phyloP scores from a whole-genome alignment of 1,140 invertebrate species.

The Artemia franciscana region DNA sequence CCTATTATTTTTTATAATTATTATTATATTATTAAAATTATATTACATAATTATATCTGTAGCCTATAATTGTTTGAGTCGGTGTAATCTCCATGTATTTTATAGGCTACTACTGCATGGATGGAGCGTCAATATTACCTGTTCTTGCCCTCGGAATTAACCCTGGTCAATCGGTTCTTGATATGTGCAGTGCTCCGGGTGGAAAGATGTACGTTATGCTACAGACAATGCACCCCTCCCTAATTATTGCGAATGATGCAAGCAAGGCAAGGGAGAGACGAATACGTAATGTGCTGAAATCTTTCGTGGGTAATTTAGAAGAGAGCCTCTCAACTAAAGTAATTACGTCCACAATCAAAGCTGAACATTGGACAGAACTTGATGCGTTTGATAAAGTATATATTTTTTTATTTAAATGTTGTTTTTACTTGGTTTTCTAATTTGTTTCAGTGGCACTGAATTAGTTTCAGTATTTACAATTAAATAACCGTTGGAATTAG shows the following conservation, averaged over 20 bases:
- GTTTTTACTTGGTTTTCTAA: too few species aligned
- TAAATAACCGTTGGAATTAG: too few species aligned
- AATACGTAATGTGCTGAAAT: conserved; percentile 30
- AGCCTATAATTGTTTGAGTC: too few species aligned
- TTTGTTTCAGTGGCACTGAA: too few species aligned
- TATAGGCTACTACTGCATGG: conserved; percentile 41
- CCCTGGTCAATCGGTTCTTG: conserved; percentile 51
- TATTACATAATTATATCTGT: too few species aligned
- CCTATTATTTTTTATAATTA: too few species aligned
- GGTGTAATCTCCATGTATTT: too few species aligned
- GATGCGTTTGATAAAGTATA: conserved; percentile 36
- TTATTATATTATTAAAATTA: too few species aligned
- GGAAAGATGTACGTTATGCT: conserved; percentile 71
- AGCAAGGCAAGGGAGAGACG: conserved; percentile 35
- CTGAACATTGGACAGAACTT: conserved; percentile 27
- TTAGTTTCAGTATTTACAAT: too few species aligned
- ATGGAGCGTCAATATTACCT: conserved; percentile 69
- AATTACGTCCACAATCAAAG: conserved; percentile 26
- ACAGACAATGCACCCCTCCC: conserved; percentile 49
- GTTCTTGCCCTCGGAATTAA: conserved; percentile 64
- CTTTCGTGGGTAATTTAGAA: conserved; percentile 36
- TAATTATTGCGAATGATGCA: conserved; percentile 53
- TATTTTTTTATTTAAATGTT: too few species aligned
- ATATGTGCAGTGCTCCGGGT: conserved; percentile 88
- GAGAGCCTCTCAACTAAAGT: conserved; percentile 25